Conservation (phyloP, 1,140 invertebrate species). For the Drosophila ananassae region DNA sequence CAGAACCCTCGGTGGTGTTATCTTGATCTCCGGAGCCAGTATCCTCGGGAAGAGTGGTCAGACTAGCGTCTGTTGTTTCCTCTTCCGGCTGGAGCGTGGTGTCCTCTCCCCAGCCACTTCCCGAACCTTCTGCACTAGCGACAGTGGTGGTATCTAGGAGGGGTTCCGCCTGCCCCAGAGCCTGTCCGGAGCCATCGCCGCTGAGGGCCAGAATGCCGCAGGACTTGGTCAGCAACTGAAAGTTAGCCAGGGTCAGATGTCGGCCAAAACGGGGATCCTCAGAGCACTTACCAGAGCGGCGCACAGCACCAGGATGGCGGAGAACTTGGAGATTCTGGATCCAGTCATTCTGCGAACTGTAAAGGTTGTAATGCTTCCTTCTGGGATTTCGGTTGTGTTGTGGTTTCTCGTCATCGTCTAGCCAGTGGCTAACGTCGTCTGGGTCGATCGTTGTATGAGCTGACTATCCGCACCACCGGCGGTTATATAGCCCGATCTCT, state of each 20-base stretch:
- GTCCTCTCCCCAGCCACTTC: slow-evolving; percentile 55
- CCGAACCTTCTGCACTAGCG: slow-evolving; percentile 19
- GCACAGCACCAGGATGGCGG: slow-evolving; percentile 57
- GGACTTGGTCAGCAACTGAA: slow-evolving; percentile 68
- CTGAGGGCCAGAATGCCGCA: slow-evolving; percentile 60
- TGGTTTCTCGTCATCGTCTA: slow-evolving; percentile 53
- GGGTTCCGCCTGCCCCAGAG: slow-evolving; percentile 27
- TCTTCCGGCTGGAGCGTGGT: background rate
- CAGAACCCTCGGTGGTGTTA: slow-evolving; percentile 9
- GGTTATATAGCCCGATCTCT: slow-evolving; percentile 64
- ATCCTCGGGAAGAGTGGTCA: background rate
- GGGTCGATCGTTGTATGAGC: slow-evolving; percentile 76
- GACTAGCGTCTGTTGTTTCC: slow-evolving; percentile 22
- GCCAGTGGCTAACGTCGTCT: slow-evolving; percentile 72
- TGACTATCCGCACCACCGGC: slow-evolving; percentile 19
- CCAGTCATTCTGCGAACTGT: slow-evolving; percentile 39
- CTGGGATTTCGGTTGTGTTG: slow-evolving; percentile 5
- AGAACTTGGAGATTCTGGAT: slow-evolving; percentile 36
- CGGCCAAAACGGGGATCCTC: slow-evolving; percentile 3
- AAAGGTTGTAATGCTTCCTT: slow-evolving; percentile 30
- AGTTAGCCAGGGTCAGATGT: slow-evolving; percentile 44
- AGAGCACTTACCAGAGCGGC: slow-evolving; percentile 55
- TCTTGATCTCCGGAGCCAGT: slow-evolving; percentile 11
- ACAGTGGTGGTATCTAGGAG: slow-evolving; percentile 53
- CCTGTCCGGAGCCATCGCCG: slow-evolving; percentile 39